These are phyloP conservation scores for Trichopria drosophilae DNA, from an alignment of 2,888 invertebrate species.

Conservation along the genomic window DNA sequence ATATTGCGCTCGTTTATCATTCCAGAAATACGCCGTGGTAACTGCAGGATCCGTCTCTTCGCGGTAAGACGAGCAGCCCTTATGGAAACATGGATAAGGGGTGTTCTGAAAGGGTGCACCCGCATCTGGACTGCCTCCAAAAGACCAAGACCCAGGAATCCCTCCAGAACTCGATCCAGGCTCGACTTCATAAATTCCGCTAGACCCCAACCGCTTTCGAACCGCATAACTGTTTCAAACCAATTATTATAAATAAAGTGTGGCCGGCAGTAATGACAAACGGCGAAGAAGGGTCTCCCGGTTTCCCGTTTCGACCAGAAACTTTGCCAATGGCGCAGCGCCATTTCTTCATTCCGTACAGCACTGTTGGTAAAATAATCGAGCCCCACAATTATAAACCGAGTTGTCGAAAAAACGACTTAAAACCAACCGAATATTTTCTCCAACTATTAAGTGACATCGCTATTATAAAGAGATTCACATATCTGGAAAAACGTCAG, in stretches of 20 bases:
- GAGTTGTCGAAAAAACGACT: too few relatives aligned
- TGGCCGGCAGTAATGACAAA: constrained; percentile 53
- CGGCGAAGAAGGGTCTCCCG: constrained; percentile 41
- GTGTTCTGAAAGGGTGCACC: constrained; percentile 33
- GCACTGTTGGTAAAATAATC: too few relatives aligned
- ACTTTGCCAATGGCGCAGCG: constrained; percentile 47
- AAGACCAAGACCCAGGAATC: constrained; percentile 49
- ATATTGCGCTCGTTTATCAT: constrained; percentile 54
- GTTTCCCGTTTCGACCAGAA: constrained; percentile 25
- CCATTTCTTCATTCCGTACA: too few relatives aligned
- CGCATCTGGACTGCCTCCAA: constrained; percentile 55
- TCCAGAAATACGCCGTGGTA: constrained; percentile 45
- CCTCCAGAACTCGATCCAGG: constrained; percentile 40
- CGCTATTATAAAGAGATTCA: too few relatives aligned
- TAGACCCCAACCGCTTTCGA: constrained; percentile 39
- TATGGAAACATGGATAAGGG: constrained; percentile 43
- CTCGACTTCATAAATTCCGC: constrained; percentile 53
- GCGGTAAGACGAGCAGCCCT: constrained; percentile 53
- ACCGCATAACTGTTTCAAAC: constrained; percentile 55
- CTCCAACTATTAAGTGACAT: too few relatives aligned
- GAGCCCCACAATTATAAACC: too few relatives aligned
- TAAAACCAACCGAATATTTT: too few relatives aligned
- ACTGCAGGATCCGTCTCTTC: constrained; percentile 51
- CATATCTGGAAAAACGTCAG: too few relatives aligned
- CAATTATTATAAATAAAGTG: constrained; percentile 57